These are phyloP conservation scores for Parnassius glacialis DNA, from an alignment of 2,888 invertebrate genomes.

Conservation along the genomic window DNA sequence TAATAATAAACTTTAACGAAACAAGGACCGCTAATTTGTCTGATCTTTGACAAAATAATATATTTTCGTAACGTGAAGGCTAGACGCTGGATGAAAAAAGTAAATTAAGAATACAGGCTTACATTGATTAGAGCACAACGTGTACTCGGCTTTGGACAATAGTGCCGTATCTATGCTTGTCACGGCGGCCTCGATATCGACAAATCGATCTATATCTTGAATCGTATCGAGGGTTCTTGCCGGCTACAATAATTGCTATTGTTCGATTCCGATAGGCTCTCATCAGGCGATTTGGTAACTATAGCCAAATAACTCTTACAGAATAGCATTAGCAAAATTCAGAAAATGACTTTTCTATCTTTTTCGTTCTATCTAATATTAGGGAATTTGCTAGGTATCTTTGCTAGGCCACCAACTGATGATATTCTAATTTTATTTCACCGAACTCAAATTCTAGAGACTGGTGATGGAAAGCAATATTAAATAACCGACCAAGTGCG, in stretches of 20 bases:
- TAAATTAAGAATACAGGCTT: constrained; percentile 2
- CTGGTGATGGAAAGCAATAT: too few relatives aligned
- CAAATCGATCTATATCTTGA: constrained; percentile 35
- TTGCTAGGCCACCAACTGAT: too few relatives aligned
- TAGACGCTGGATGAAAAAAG: not conserved
- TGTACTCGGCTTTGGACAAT: constrained; percentile 29
- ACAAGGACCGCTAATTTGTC: too few relatives aligned
- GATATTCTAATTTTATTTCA: too few relatives aligned
- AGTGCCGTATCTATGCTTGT: constrained; percentile 37
- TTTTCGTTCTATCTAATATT: too few relatives aligned
- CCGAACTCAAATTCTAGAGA: too few relatives aligned
- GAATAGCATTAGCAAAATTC: not conserved
- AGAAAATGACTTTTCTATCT: too few relatives aligned
- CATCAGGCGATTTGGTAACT: constrained; percentile 37
- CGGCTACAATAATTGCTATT: constrained; percentile 57
- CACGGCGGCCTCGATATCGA: constrained; percentile 39
- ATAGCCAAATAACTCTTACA: constrained; percentile 28
- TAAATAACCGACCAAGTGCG: too few relatives aligned
- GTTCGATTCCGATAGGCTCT: constrained; percentile 44
- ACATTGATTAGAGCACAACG: constrained; percentile 6
- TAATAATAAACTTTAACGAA: too few relatives aligned
- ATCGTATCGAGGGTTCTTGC: constrained; percentile 33
- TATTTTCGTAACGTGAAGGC: too few relatives aligned
- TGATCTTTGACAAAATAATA: too few relatives aligned
- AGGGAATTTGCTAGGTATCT: too few relatives aligned